Conservation (phyloP, 2,113 vertebrate species). For the Melanerpes formicivorus region DNA sequence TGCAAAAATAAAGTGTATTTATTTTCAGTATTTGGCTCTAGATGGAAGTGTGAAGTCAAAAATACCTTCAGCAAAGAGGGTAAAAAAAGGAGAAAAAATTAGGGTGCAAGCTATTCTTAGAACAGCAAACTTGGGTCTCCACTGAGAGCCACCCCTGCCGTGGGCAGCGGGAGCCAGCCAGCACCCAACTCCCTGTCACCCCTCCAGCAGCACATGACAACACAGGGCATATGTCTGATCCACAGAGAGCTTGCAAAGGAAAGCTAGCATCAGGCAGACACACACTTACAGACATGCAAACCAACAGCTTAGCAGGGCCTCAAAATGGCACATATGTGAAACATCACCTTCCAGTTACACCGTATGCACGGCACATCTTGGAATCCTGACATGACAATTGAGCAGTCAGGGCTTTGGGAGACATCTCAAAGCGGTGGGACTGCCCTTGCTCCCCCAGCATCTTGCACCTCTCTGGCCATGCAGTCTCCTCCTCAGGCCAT, state of each 20-base stretch:
- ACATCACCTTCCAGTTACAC: slow-evolving; percentile 27
- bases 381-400: neutral
- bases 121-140: neutral
- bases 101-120: neutral
- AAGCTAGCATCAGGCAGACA: slow-evolving; percentile 39
- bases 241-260: neutral
- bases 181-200: neutral
- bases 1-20: slow-evolving; percentile 33
- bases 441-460: neutral
- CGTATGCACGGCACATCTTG: neutral
- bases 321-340: slow-evolving; percentile 25
- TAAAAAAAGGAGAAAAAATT: neutral
- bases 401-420: neutral
- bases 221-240: neutral
- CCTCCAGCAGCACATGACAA: neutral
- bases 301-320: slow-evolving; percentile 35
- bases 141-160: neutral
- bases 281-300: neutral
- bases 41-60: slow-evolving; percentile 32
- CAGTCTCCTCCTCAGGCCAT: neutral
- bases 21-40: slow-evolving; percentile 46
- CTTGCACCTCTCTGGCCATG: neutral
- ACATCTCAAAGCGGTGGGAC: neutral
- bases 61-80: slow-evolving; percentile 17
- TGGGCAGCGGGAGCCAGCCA: neutral